Base-by-base conservation (phyloP, 2,888 invertebrate species). In the Chymomyza procnemis region DNA sequence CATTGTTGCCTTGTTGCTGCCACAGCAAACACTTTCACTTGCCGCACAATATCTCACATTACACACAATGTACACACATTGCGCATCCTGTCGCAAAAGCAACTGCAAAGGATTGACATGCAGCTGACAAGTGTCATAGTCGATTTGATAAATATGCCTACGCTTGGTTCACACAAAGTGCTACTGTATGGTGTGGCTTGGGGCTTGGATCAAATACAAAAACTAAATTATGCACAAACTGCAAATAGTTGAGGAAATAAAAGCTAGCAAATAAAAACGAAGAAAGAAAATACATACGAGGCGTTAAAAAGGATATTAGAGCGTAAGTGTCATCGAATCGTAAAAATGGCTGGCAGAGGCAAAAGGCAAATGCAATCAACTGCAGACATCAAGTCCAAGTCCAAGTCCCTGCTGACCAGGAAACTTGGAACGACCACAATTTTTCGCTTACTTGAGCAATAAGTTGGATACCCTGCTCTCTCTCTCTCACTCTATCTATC, bases 391-490 rank as follows among this genome's bases (percentile, higher is more conserved):
- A 64, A 58, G 34, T 12, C 34, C 57, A 64, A 58, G 34, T 12
- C 34, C 9, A 64, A 56, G 16, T 12, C 60, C 22, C 18, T 46
- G 1, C 26, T 26, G 26, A 26, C 26, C 26, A 26, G 26, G 26
- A 26, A 26, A 8, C 26, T 26, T 6, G 26, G 26, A 41, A 41
- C 12, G 34, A 54, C 41, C 46, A 50, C n/a, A 59, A 59, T 78
- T 78, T 84, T 84, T 84, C 78, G 84, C 84, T 84, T 87, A 84
- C 87, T 76, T 77, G 78, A 67, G 78, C 87, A 86, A 79, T 81
- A 81, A 76, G 78, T 74, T 71, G 64, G 70, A 67, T 21, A 3
- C 21, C 12, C 16, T 58, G 60, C 61, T 63, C 50, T n/a, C n/a
- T n/a, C n/a, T n/a, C n/a, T n/a, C n/a, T n/a, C n/a, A n/a, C n/a